phyloP scores from a whole-genome alignment of 1,140 invertebrate species.

The Oedothorax gibbosus region DNA sequence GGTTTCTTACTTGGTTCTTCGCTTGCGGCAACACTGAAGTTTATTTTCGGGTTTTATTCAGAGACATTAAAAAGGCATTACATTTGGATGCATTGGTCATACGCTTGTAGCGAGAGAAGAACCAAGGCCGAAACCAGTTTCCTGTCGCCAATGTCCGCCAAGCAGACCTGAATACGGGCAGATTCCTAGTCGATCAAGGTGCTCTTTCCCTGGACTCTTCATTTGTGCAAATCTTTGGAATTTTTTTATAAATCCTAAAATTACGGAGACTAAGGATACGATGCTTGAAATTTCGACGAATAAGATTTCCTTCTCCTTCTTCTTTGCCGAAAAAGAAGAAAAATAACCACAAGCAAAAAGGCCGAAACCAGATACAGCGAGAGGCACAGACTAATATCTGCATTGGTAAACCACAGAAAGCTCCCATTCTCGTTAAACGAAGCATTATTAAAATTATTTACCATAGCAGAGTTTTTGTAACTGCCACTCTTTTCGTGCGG shows the following conservation, averaged over 20 bases:
- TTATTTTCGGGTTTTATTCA: too few species aligned
- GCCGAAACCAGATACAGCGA: constrained; percentile 79
- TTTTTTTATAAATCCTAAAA: constrained; percentile 9
- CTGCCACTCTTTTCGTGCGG: not conserved
- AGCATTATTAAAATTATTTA: constrained; percentile 46
- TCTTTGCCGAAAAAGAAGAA: constrained; percentile 70
- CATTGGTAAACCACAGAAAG: constrained; percentile 65
- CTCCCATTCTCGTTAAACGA: constrained; percentile 36
- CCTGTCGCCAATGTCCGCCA: too few species aligned
- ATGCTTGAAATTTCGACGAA: not conserved
- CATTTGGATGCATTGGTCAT: too few species aligned
- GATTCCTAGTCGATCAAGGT: not conserved
- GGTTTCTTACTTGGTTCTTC: too few species aligned
- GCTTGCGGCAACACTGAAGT: too few species aligned
- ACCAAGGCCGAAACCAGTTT: not conserved
- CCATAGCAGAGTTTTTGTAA: constrained; percentile 5
- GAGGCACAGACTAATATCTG: constrained; percentile 82
- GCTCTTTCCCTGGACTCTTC: too few species aligned
- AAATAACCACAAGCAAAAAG: constrained; percentile 78
- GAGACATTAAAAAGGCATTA: too few species aligned
- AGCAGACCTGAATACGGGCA: too few species aligned
- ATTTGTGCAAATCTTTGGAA: too few species aligned
- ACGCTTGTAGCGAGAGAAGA: too few species aligned
- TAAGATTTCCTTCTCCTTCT: constrained; percentile 48
- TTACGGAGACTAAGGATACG: constrained; percentile 26